Conservation (phyloP, 2,113 vertebrate genomes). For the Pantherophis guttatus region DNA sequence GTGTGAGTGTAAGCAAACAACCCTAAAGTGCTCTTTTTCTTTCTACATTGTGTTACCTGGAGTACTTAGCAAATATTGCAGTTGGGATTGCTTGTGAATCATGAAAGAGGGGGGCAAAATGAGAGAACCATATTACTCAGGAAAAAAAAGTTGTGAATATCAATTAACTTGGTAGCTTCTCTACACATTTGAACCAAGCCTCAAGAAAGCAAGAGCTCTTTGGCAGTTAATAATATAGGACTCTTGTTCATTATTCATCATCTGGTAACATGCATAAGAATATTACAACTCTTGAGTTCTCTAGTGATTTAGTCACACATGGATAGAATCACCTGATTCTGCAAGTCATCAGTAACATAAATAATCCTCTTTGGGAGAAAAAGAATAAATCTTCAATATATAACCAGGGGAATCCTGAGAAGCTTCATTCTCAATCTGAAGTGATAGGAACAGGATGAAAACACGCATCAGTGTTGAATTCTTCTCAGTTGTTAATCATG, state of each 20-base stretch:
- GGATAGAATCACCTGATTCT: not conserved
- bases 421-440: not conserved
- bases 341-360: not conserved
- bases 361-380: not conserved
- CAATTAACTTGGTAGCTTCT: not conserved
- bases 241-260: not conserved
- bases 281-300: not conserved
- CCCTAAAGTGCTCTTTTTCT: not conserved
- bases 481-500: not conserved
- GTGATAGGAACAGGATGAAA: not conserved
- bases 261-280: too few species aligned
- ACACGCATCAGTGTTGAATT: not conserved
- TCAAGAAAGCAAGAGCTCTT: not conserved
- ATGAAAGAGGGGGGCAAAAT: not conserved
- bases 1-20: not conserved
- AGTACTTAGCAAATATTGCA: constrained; percentile 6
- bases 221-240: not conserved
- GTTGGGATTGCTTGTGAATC: not conserved
- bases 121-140: not conserved
- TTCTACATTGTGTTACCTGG: constrained; percentile 7
- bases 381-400: not conserved
- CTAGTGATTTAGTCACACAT: not conserved
- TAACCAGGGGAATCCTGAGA: not conserved
- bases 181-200: not conserved
- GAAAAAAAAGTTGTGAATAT: not conserved